Base-by-base conservation (phyloP, 2,888 invertebrate genomes). In the Gortyna flavago region DNA sequence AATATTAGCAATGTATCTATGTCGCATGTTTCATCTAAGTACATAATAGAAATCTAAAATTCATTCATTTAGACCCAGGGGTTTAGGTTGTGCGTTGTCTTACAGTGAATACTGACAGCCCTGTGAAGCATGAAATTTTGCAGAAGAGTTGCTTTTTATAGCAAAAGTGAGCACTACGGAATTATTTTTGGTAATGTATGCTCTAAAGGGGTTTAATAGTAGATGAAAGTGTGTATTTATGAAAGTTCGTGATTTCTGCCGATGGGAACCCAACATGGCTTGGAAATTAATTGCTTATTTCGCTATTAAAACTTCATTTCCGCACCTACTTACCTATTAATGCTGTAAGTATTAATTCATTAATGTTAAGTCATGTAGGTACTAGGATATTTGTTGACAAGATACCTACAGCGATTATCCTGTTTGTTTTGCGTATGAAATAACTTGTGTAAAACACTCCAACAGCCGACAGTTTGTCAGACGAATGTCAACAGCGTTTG, bases 371-470 rank as follows among this genome's bases (percentile, higher is more conserved):
- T 48, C n/a, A 69, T 44, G 16, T 76, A 69, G 38, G 16, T 76
- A 25, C 38, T 57, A 9, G 54, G 35, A 35, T 65, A 73, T 67
- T 66, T 44, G 62, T 57, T 62, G 35, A 62, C 51, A 29, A n/a
- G 44, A 41, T 71, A 44, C 11, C 2, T 41, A 59, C 54, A 32
- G 29, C 54, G 16, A 59, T 74, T 77, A 59, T 67, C 78, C 66
- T 78, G 78, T 82, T 81, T 77, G 64, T 44, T 79, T 67, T 51
- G 70, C 67, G 32, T 73, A 81, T 79, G 66, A 64, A 73, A 67
- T 73, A 68, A 68, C 81, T 76, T 44, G 57, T 54, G 64, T n/a
- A n/a, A 38, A 67, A 32, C 66, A 35, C 25, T 72, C 13, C 51
- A 54, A 78, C 38, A 21, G 61, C 57, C 38, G 32, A 65, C 8